Evolutionary conservation across 2,113 vertebrate genomes (phyloP).

Genomic region (Struthidea cinerea): DNA sequence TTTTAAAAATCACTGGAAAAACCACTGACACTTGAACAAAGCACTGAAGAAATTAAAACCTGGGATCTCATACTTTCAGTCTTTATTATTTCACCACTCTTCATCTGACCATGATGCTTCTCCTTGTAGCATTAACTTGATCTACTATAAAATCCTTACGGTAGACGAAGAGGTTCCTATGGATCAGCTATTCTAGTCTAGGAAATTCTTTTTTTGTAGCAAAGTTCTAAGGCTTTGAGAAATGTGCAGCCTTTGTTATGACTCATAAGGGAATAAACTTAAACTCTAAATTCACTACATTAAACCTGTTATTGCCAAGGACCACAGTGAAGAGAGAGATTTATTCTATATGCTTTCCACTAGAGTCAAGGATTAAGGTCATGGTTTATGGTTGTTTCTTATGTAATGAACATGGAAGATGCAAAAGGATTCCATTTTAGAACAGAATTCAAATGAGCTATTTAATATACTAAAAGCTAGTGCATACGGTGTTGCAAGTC

Average conservation of each 20-base stretch:
- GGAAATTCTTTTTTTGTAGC: not conserved
- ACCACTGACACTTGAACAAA: not conserved
- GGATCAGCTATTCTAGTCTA: not conserved
- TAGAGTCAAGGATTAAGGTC: not conserved
- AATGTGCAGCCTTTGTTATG: not conserved
- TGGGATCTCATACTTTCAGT: not conserved
- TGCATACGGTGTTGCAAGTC: not conserved
- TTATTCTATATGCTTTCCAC: not conserved
- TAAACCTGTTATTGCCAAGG: slow-evolving; percentile 4
- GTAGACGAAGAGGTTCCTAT: not conserved
- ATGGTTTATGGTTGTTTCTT: slow-evolving; percentile 20
- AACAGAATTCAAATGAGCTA: slow-evolving; percentile 1
- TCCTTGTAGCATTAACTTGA: not conserved
- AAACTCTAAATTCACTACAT: slow-evolving; percentile 4
- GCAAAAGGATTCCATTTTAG: slow-evolving; percentile 31
- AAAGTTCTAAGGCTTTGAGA: not conserved
- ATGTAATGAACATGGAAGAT: slow-evolving; percentile 14
- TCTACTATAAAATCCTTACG: not conserved
- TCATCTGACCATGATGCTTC: not conserved
- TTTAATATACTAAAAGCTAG: slow-evolving; percentile 46
- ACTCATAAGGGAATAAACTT: not conserved
- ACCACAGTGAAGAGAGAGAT: not conserved
- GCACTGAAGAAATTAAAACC: not conserved
- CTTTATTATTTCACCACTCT: not conserved
- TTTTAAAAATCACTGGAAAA: not conserved